Evolutionary conservation across 1,140 invertebrate species (phyloP).

Genomic region (Druon quercuslanigerum): DNA sequence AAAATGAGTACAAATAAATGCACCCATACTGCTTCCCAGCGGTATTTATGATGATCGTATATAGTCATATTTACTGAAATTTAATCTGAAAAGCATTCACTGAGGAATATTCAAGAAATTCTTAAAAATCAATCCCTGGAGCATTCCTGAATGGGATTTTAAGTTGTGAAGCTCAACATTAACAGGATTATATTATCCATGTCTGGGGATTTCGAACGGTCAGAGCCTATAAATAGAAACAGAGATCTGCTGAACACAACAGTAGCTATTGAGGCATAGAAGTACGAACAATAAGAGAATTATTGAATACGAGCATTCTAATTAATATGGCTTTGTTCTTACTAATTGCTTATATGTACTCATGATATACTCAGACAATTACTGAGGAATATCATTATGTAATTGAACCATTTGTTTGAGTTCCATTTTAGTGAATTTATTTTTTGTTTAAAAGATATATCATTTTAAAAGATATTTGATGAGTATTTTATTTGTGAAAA

Average conservation of each 20-base stretch:
- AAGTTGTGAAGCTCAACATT: neutral
- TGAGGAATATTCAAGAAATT: neutral
- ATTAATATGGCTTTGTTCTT: neutral
- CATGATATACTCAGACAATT: neutral
- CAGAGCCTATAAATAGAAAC: constrained; percentile 1
- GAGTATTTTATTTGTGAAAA: too few relatives aligned
- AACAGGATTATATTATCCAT: neutral
- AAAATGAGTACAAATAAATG: too few relatives aligned
- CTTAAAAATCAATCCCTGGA: neutral
- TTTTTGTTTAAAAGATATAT: too few relatives aligned
- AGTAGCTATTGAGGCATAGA: constrained; percentile 8
- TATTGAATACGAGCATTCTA: neutral
- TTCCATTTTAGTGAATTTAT: too few relatives aligned
- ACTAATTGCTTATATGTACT: constrained; percentile 3
- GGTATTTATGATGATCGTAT: too few relatives aligned
- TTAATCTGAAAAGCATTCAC: too few relatives aligned
- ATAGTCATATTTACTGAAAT: too few relatives aligned
- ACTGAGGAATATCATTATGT: too few relatives aligned
- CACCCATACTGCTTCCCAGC: too few relatives aligned
- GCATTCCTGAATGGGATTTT: neutral
- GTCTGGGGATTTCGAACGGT: neutral
- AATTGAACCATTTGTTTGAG: too few relatives aligned
- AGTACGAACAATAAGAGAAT: constrained; percentile 11
- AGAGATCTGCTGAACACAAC: neutral
- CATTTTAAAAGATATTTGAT: too few relatives aligned